These are phyloP conservation scores for Onchidella celtica DNA, from an alignment of 2,888 invertebrate genomes.

Conservation along the genomic window DNA sequence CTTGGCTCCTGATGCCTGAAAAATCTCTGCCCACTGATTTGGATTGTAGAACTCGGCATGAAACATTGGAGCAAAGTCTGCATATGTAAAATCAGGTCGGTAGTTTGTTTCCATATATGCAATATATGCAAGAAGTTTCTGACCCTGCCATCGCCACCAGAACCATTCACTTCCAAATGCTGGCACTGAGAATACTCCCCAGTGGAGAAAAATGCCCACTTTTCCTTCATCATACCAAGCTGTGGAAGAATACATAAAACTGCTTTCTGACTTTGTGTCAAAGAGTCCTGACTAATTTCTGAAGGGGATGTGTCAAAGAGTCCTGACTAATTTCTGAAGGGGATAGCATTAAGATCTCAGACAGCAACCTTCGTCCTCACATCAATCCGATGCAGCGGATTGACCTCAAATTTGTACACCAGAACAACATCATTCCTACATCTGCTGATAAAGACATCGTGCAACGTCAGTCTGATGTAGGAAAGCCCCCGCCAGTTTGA, in stretches of 20 bases:
- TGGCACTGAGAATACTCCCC: conserved; percentile 81
- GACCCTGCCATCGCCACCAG: conserved; percentile 88
- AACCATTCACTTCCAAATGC: conserved; percentile 88
- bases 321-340: neutral
- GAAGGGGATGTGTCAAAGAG: neutral
- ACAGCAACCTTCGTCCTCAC: too few relatives aligned
- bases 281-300: neutral
- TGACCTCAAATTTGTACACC: too few relatives aligned
- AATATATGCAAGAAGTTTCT: conserved; percentile 62
- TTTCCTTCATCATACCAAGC: conserved; percentile 81
- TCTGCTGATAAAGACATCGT: too few relatives aligned
- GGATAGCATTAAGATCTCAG: neutral
- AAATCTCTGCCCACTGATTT: conserved; percentile 90
- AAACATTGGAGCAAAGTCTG: conserved; percentile 93
- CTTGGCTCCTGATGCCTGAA: conserved; percentile 92
- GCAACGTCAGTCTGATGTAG: too few relatives aligned
- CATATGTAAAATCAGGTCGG: conserved; percentile 91
- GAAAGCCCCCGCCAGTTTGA: too few relatives aligned
- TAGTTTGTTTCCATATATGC: conserved; percentile 91
- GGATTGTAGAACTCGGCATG: conserved; percentile 93
- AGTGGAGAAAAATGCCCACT: conserved; percentile 81
- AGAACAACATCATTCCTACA: too few relatives aligned
- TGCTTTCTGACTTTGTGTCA: neutral
- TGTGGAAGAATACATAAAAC: conserved; percentile 53
- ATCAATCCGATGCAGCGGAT: too few relatives aligned